Evolutionary conservation across 2,888 invertebrate genomes (phyloP).

Genomic region (Eristalinus aeneus): DNA sequence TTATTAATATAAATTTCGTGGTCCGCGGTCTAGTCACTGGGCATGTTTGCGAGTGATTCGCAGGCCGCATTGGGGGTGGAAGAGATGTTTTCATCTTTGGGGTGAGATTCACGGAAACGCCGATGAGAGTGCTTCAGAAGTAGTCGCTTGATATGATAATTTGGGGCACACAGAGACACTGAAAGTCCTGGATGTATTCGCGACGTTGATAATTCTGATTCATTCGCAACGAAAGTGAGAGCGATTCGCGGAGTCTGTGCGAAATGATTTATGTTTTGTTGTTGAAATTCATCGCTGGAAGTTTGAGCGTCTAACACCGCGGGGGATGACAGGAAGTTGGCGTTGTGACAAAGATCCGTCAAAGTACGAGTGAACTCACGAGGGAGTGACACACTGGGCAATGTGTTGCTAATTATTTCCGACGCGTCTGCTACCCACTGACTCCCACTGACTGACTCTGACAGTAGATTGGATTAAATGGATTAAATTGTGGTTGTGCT

Average conservation of each 20-base stretch:
- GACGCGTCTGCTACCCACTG: too few species aligned
- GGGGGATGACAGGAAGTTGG: neutral
- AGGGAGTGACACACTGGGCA: too few species aligned
- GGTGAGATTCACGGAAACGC: constrained; percentile 29
- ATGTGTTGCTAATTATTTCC: too few species aligned
- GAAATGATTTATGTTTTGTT: neutral
- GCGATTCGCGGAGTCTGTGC: neutral
- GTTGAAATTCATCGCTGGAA: neutral
- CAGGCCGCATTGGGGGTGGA: neutral
- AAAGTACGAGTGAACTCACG: too few species aligned
- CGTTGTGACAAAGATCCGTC: neutral
- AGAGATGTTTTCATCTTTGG: constrained; percentile 5
- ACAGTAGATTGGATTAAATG: too few species aligned
- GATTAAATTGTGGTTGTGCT: too few species aligned
- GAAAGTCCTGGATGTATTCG: neutral
- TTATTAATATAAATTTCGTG: neutral
- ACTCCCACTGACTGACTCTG: too few species aligned
- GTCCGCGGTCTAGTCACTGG: neutral
- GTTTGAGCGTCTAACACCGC: neutral
- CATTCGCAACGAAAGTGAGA: neutral
- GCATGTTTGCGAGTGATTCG: neutral
- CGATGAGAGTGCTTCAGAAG: constrained; percentile 24
- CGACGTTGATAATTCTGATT: neutral
- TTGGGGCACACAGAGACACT: neutral
- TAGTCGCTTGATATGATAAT: constrained; percentile 22